These are phyloP conservation scores for Aphelenchoides bicaudatus DNA, from an alignment of 2,888 invertebrate species.

Conservation along the genomic window DNA sequence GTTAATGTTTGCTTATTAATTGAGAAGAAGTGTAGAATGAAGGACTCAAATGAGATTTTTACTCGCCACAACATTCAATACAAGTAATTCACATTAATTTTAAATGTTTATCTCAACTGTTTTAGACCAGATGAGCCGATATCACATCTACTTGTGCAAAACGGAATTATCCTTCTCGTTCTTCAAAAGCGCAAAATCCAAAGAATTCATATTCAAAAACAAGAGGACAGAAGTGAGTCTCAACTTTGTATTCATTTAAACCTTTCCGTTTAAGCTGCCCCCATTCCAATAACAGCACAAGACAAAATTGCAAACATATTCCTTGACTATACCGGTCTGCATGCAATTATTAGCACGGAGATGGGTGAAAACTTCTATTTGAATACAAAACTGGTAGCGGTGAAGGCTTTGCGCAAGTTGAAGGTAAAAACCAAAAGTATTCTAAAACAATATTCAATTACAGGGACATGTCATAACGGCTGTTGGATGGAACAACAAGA, in stretches of 20 bases:
- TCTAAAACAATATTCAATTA: slow-evolving; percentile 12
- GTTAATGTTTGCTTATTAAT: no score
- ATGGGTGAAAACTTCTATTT: slow-evolving; percentile 53
- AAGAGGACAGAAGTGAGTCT: slow-evolving; percentile 31
- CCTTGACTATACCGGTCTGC: slow-evolving; percentile 40
- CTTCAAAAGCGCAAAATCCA: slow-evolving; percentile 22
- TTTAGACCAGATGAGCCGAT: slow-evolving; percentile 28
- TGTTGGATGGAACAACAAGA: slow-evolving; percentile 55
- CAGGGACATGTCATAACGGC: slow-evolving; percentile 46
- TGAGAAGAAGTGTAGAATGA: no score
- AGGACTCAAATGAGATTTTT: no score
- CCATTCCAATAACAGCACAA: slow-evolving; percentile 35
- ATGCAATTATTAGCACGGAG: slow-evolving; percentile 45
- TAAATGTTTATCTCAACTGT: no score
- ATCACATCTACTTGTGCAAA: slow-evolving; percentile 33
- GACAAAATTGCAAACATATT: slow-evolving; percentile 36
- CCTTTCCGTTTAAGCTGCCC: slow-evolving; percentile 38
- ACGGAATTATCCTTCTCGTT: slow-evolving; percentile 34
- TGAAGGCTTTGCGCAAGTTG: slow-evolving; percentile 39
- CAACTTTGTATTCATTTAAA: slow-evolving; percentile 9
- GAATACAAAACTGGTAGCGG: slow-evolving; percentile 34
- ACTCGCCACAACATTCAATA: no score
- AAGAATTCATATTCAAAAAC: slow-evolving; percentile 32
- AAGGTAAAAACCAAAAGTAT: slow-evolving; percentile 29
- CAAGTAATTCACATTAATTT: no score